These are phyloP conservation scores for Anarhynchus alexandrinus DNA, from an alignment of 2,113 vertebrate genomes.

Conservation along the genomic window DNA sequence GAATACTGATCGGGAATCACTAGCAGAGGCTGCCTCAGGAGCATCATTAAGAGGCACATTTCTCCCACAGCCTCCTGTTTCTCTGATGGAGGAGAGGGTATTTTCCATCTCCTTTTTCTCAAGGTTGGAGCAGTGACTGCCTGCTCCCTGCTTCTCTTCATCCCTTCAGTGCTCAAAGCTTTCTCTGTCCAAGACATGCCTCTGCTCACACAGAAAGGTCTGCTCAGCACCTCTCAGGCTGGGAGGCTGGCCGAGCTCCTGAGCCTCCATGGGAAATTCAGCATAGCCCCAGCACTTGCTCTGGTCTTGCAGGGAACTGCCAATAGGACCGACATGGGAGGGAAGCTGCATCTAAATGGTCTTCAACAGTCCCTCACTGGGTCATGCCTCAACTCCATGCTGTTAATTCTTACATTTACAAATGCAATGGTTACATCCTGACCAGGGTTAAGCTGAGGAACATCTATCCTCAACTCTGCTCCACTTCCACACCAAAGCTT, in stretches of 20 bases:
- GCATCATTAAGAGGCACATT: neutral
- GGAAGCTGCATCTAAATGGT: fast-evolving
- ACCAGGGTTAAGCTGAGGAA: neutral
- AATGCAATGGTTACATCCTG: neutral
- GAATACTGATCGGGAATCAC: constrained; percentile 6
- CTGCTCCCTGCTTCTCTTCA: neutral
- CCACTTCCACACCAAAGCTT: neutral
- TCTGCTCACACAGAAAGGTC: neutral
- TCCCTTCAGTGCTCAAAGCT: neutral
- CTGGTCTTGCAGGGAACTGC: neutral
- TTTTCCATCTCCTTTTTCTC: neutral
- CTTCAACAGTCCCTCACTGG: neutral
- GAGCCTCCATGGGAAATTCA: neutral
- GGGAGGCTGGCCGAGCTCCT: neutral
- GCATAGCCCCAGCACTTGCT: neutral
- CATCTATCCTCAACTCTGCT: neutral
- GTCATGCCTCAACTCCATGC: neutral
- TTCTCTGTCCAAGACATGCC: fast-evolving
- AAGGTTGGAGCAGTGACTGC: neutral
- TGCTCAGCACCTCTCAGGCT: fast-evolving
- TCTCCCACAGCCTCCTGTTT: neutral
- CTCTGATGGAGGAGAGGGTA: neutral
- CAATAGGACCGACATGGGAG: neutral
- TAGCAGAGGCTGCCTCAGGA: neutral
- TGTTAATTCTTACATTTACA: fast-evolving